Percentiles rank a stretch among this genome's conserved stretches.
Conservation (phyloP, 2,113 vertebrate genomes). For the Mohoua ochrocephala region DNA sequence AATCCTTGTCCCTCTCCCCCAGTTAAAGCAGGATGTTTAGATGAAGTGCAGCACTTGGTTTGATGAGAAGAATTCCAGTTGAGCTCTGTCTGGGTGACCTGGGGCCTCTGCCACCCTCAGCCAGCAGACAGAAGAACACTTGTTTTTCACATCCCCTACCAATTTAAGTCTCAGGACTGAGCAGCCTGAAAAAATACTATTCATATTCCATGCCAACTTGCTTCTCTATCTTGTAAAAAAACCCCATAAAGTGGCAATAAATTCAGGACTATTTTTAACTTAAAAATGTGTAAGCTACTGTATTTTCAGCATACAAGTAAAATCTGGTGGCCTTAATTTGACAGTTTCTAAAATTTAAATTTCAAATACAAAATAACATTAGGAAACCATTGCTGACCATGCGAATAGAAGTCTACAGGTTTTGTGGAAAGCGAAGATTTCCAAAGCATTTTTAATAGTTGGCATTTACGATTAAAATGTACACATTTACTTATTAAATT, state of each 20-base stretch:
- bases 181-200: not conserved
- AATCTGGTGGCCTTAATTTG: not conserved
- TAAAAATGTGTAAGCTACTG: not conserved
- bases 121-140: not conserved
- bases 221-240: not conserved
- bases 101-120: not conserved
- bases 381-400: not conserved
- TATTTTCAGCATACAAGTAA: not conserved
- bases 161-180: not conserved
- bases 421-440: not conserved
- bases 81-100: fast-evolving
- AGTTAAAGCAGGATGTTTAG: not conserved
- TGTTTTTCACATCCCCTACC: not conserved
- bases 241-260: not conserved
- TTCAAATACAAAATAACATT: not conserved
- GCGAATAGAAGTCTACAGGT: not conserved
- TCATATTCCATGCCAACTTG: not conserved
- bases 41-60: not conserved
- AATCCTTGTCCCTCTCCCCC: not conserved
- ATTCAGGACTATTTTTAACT: not conserved
- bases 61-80: not conserved
- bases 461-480: not conserved
- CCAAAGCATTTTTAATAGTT: not conserved
- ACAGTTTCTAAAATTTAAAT: not conserved
- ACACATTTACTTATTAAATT: not conserved